Percentiles rank a stretch among this genome's conserved stretches.
Evolutionary conservation across 2,113 vertebrate species (phyloP).

Genomic region (Eleginops maclovinus): DNA sequence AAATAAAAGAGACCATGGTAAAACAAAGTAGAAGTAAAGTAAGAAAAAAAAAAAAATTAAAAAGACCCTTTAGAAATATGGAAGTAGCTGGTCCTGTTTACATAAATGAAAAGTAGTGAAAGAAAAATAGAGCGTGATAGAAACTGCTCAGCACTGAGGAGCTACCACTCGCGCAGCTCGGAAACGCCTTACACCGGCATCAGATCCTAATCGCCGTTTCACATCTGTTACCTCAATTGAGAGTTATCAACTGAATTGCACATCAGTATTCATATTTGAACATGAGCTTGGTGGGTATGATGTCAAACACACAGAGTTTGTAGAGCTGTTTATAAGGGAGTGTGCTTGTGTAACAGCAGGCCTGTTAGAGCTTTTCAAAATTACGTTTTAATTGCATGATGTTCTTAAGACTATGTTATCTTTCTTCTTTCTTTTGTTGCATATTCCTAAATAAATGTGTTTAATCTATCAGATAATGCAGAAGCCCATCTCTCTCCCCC

Average conservation of each 20-base stretch:
- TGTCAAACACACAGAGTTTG: too few relatives aligned
- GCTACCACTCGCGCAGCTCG: too few relatives aligned
- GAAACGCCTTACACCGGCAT: neutral
- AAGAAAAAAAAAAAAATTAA: too few relatives aligned
- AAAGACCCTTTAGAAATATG: too few relatives aligned
- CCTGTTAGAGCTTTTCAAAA: neutral
- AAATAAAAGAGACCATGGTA: too few relatives aligned
- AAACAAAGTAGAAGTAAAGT: too few relatives aligned
- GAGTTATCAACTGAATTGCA: neutral
- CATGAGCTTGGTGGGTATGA: neutral
- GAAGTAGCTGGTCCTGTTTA: too few relatives aligned
- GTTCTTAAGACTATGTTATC: neutral
- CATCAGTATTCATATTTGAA: neutral
- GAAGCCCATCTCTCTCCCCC: too few relatives aligned
- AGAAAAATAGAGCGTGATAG: too few relatives aligned
- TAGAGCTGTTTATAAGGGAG: neutral
- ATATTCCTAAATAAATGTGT: neutral
- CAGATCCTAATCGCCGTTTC: neutral
- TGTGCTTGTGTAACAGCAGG: neutral
- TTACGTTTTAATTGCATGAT: neutral
- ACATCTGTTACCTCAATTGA: too few relatives aligned
- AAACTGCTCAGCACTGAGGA: too few relatives aligned
- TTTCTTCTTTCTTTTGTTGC: neutral
- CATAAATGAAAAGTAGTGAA: too few relatives aligned
- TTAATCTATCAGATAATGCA: neutral